Base-by-base conservation (phyloP, 92 coral and sea anemone species). In the Ricordea florida region DNA sequence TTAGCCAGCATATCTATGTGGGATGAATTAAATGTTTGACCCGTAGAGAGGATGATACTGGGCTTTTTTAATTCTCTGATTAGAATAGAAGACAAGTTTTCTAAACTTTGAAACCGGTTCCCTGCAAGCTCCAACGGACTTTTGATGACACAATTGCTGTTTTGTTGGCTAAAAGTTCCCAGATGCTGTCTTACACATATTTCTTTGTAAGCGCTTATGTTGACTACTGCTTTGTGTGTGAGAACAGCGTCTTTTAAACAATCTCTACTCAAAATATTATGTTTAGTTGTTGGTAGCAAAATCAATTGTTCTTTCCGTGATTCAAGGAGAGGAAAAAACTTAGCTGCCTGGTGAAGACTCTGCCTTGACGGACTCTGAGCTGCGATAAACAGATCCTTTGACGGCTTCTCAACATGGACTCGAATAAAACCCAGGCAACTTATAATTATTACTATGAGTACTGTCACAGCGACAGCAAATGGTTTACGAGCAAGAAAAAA, bases 361-460 rank as follows among this genome's bases (percentile, higher is more conserved):
- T 24, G 10, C 21, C 70, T 72, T 3, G 76, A 49, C 25, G 38
- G 65, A 42, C 57, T 60, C 10, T 46, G 34, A 14, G 21, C 44
- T 15, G 64, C 59, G 10, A 32, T 27, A 40, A 78, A 85, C 4
- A 26, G 74, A 6, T 29, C 49, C 7, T 22, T 27, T 16, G 71
- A 62, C 2, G 61, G 42, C 34, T 42, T 45, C 26, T 59, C 59
- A 43, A 28, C 26, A 1, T 13, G 42, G 11, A 69, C 40, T 24
- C 85, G 81, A 27, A 85, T 5, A 18, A 69, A 53, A 38, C 90
- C 90, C 24, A 79, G 28, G n/a, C 81, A 41, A 61, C 65, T 16
- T 10, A 24, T 34, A 42, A 5, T 41, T 14, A 55, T 13, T 18
- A 62, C 5, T 2, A 85, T 6, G 0, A 79, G 29, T n/a, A 51